Base-by-base conservation (phyloP, 2,113 vertebrate genomes). In the Eulemur rufifrons region DNA sequence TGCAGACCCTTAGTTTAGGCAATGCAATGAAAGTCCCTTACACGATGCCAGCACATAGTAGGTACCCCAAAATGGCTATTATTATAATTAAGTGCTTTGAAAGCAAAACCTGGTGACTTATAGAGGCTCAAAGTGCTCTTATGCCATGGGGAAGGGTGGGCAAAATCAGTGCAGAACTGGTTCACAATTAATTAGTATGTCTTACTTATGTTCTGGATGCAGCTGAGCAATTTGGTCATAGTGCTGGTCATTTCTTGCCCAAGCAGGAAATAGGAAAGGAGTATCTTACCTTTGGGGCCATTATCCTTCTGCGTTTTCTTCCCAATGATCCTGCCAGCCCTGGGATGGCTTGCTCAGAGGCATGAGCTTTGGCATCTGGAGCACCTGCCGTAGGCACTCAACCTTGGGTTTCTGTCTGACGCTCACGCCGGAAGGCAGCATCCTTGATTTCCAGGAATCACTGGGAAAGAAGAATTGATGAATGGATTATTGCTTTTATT, bases 31-130 rank as follows among this genome's bases (percentile, higher is more conserved):
- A 92, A 90, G 29, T 6, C 6, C 8, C 56, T 11, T 59, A 34
- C 12, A 34, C 18, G 39, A 42, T 50, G 17, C 21, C 27, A 37
- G 37, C 21, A 69, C 17, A 74, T 12, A 84, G 21, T 45, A 77
- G 71, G 27, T 42, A 66, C 0, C 0, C 45, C 34, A 3, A 45
- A 87, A 7, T 27, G 27, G 29, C 1, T 64, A 6, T 74, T 34
- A 66, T 88, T 37, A 68, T 29, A 12, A 63, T 27, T 50, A 78
- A 94, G 50, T 81, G 20, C 11, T 45, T 56, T 27, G 64, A 37
- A 90, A 92, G 69, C 21, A 78, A 82, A 95, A 61, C n/a, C 32
- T 86, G 25, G 25, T 47, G n/a, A 94, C 86, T 92, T 23, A 73
- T 25, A 32, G 56, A 90, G 32, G 25, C 2, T 73, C 50, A 80